Evolutionary conservation across 1,140 invertebrate genomes (phyloP), one percentile per base, ranked within the genome.

Genomic region (Cydia amplana): DNA sequence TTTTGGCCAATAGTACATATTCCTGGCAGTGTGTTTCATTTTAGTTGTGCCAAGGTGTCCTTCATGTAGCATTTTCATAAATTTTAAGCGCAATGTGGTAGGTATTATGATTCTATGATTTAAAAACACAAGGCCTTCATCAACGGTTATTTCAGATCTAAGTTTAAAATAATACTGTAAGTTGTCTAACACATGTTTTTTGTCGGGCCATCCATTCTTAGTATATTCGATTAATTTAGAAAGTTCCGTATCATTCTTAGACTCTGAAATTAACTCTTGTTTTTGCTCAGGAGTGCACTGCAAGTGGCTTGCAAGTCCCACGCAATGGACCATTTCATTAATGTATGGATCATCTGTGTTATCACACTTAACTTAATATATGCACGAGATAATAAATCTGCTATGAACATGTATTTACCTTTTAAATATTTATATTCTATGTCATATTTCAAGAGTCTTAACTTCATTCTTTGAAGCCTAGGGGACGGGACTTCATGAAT

Each of bases 111-210:
- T 25, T 25, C 25, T 25, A 25, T 25, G 25, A 25, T 25, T 25
- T 25, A 25, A 25, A 25, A 25, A 25, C 25, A 25, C 25, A 28
- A 90, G 43, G 9, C 79, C 81, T 72, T 89, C 77, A 36, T 80
- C 67, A 12, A 67, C 6, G 55, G 40, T 16, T 25, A 80, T 18
- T 36, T 76, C 32, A 7, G 4, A 46, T 74, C 55, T 74, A 64
- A 78, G 74, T 5, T 75, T 80, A 25, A 51, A 76, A 81, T 85
- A 86, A 43, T 79, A 55, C 60, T 75, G 78, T 14, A 82, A 32
- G 28, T 73, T 5, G 25, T 78, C 51, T 7, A 79, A 76, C 16
- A 83, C 46, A 72, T 79, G 63, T 75, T 23, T 63, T 6, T 67
- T 75, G 36, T 73, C 55, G 5, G 81, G 79, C 81, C 82, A 81